A percentile compares a stretch with the other conserved stretches of the same genome.
Evolutionary conservation across 2,797 vertebrate species (phyloP).

Genomic region (Threskiornis aethiopicus): DNA sequence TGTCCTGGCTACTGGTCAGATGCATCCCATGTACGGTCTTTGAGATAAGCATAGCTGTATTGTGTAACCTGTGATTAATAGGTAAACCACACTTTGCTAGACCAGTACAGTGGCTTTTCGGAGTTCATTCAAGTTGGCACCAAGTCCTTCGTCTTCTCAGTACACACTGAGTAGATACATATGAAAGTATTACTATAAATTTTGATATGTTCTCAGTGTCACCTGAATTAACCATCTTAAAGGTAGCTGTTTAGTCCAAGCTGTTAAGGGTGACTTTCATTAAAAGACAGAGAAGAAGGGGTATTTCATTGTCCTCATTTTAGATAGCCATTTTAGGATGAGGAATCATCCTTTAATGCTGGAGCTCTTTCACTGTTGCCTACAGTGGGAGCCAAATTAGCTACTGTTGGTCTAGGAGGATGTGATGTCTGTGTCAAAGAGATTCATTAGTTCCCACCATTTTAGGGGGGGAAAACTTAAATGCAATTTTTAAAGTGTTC

Average conservation of each 20-base stretch:
- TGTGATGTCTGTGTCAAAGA: neutral
- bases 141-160: neutral
- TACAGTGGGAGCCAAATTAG: neutral
- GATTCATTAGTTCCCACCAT: neutral
- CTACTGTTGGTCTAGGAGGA: neutral
- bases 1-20: neutral
- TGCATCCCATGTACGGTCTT: neutral
- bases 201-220: neutral
- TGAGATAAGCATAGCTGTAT: neutral
- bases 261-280: neutral
- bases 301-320: neutral
- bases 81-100: neutral
- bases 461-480: neutral
- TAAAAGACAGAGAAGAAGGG: neutral
- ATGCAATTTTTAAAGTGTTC: neutral
- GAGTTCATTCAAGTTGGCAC: neutral
- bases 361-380: neutral
- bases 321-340: neutral
- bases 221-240: neutral
- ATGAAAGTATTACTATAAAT: neutral
- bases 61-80: neutral
- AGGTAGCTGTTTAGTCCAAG: neutral
- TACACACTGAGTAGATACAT: neutral
- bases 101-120: neutral
- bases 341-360: neutral